phyloP scores from a whole-genome alignment of 2,888 invertebrate genomes.

The Dryadula phaetusa region DNA sequence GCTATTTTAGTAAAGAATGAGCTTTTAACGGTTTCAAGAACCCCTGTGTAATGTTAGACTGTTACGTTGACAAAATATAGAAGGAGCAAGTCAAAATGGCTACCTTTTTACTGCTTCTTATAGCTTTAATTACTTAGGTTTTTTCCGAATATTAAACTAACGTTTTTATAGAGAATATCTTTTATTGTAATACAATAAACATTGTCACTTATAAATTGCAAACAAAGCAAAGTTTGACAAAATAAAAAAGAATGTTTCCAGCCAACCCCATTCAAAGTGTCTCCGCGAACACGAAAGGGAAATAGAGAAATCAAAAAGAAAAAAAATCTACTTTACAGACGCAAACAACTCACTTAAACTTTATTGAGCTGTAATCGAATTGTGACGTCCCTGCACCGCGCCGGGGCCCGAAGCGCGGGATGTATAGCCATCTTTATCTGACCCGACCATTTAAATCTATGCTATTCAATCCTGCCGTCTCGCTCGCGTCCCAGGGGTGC shows the following conservation, averaged over 20 bases:
- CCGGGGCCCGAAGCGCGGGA: constrained; percentile 68
- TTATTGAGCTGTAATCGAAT: constrained; percentile 85
- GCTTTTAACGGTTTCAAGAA: constrained; percentile 62
- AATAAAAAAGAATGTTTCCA: constrained; percentile 19
- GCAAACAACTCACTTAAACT: constrained; percentile 84
- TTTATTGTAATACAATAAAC: constrained; percentile 1
- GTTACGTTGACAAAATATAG: constrained; percentile 6
- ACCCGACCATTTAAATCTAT: constrained; percentile 83
- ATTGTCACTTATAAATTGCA: neutral
- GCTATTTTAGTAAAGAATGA: constrained; percentile 71
- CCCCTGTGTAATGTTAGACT: constrained; percentile 46
- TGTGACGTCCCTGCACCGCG: constrained; percentile 80
- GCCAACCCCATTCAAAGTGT: constrained; percentile 27
- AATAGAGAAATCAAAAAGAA: constrained; percentile 77
- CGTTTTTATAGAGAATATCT: neutral
- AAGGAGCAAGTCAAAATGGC: neutral
- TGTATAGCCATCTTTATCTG: constrained; percentile 82
- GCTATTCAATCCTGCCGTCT: constrained; percentile 84
- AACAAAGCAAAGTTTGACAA: neutral
- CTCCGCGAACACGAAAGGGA: constrained; percentile 49
- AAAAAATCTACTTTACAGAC: constrained; percentile 83
- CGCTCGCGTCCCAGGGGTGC: constrained; percentile 83
- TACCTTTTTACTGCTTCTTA: too few relatives aligned
- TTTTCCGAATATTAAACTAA: neutral
- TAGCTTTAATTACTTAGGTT: neutral